Evolutionary conservation across 92 coral and sea anemone species (phyloP).

Genomic region (Palythoa caribaeorum): DNA sequence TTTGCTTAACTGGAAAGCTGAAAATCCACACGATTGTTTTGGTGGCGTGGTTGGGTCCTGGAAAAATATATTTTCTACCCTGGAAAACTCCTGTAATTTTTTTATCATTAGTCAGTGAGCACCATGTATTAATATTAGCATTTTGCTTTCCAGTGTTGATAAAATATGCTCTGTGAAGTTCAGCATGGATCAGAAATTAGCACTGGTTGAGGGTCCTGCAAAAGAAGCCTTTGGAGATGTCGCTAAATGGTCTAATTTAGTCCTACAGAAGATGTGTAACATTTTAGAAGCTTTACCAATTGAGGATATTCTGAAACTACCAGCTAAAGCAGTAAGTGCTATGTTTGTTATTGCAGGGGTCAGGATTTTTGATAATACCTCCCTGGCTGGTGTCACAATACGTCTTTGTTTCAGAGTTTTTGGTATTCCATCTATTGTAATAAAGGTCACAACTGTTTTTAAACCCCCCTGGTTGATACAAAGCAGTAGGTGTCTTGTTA

Average conservation of each 20-base stretch:
- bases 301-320: slow-evolving; percentile 76
- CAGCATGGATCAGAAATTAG: slow-evolving; percentile 79
- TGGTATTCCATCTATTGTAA: too few species aligned
- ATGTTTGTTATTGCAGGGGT: not conserved
- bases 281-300: slow-evolving; percentile 87
- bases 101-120: too few species aligned
- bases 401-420: not conserved
- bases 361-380: too few species aligned
- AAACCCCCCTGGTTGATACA: not conserved
- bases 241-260: slow-evolving; percentile 74
- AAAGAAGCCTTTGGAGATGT: slow-evolving; percentile 88
- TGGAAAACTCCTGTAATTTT: too few species aligned
- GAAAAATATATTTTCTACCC: too few species aligned
- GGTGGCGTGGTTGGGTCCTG: too few species aligned
- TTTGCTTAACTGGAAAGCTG: too few species aligned
- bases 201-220: slow-evolving; percentile 83
- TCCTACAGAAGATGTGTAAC: slow-evolving; percentile 72
- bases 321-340: slow-evolving; percentile 80
- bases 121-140: too few species aligned
- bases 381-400: not conserved
- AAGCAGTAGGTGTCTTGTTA: too few species aligned
- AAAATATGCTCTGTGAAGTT: slow-evolving; percentile 79
- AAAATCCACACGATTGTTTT: too few species aligned
- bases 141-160: slow-evolving; percentile 58
- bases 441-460: not conserved